Evolutionary conservation across 1,140 invertebrate species (phyloP).

Genomic region (Drosophila ercepeae): DNA sequence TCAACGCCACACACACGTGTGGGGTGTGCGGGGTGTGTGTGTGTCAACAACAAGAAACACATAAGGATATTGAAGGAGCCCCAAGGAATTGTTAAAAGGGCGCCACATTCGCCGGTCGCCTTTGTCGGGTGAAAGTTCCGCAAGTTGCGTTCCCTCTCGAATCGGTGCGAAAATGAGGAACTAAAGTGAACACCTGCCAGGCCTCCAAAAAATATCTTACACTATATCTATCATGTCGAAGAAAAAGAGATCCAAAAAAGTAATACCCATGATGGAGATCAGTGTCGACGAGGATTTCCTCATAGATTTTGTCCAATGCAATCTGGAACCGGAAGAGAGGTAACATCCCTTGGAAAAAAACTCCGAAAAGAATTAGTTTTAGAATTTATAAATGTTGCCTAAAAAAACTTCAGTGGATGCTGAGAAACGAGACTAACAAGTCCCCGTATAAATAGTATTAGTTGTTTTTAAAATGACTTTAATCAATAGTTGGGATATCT

Average conservation of each 20-base stretch:
- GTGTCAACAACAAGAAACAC: conserved; percentile 36
- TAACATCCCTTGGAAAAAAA: conserved; percentile 9
- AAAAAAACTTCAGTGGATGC: no score
- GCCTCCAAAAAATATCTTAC: background rate
- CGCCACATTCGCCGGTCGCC: conserved; percentile 68
- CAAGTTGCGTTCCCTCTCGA: conserved; percentile 31
- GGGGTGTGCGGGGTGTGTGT: conserved; percentile 4
- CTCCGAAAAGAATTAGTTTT: background rate
- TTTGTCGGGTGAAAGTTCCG: conserved; percentile 62
- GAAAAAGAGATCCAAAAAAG: conserved; percentile 21
- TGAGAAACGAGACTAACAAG: no score
- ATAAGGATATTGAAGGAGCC: conserved; percentile 25
- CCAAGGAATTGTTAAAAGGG: conserved; percentile 53
- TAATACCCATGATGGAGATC: conserved; percentile 5
- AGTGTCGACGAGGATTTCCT: conserved; percentile 64
- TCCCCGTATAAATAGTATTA: no score
- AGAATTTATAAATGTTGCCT: no score
- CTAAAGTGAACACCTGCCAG: conserved; percentile 19
- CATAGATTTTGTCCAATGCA: conserved; percentile 78
- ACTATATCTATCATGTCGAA: background rate
- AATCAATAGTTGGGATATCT: no score
- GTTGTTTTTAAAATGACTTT: no score
- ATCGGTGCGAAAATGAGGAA: conserved; percentile 34
- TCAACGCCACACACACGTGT: conserved; percentile 47
- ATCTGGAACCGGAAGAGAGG: conserved; percentile 68